Evolutionary conservation across 1,140 invertebrate genomes (phyloP), one percentile per base, ranked within the genome.

Genomic region (Dendrolimus punctatus): DNA sequence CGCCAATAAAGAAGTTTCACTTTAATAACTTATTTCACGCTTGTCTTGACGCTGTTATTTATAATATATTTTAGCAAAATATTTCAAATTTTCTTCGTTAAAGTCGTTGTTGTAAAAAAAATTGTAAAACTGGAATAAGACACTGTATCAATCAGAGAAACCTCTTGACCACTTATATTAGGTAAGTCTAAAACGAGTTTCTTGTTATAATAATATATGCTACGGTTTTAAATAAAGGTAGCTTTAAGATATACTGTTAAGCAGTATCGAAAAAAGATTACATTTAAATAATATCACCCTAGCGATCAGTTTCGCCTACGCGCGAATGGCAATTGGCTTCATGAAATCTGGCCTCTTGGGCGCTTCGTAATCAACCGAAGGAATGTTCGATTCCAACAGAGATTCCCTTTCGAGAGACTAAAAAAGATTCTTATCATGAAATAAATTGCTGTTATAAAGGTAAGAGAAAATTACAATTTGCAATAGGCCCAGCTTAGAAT

Each of bases 231-330:
- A 60, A 51, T 60, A 49, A 56, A 55, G 53, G 58, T 53, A 53
- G 51, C 58, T 37, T n/a, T 55, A 51, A 58, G 59, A 62, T 62
- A 55, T 54, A 62, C 57, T 51, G 53, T 63, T 65, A 62, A 65
- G 68, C 73, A 78, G 73, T 83, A 84, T 83, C 76, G 79, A 85
- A 82, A 83, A 83, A 79, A 80, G 74, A 82, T 85, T 78, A 85
- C 79, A 83, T 85, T 83, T 85, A 84, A 85, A 85, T 82, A 85
- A 85, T 81, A 83, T 81, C 73, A 80, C 82, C 80, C 82, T 45
- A 73, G 80, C 68, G 82, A 81, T 82, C 82, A 81, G 70, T 85
- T 81, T 77, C 71, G 67, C 59, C 67, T 72, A 72, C 73, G 76
- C 73, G 73, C 68, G 76, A 76, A 80, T 66, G 73, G 76, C 71